Evolutionary conservation across 2,888 invertebrate species (phyloP), one percentile per base, ranked within the genome.

Genomic region (Teleiodes luculella): DNA sequence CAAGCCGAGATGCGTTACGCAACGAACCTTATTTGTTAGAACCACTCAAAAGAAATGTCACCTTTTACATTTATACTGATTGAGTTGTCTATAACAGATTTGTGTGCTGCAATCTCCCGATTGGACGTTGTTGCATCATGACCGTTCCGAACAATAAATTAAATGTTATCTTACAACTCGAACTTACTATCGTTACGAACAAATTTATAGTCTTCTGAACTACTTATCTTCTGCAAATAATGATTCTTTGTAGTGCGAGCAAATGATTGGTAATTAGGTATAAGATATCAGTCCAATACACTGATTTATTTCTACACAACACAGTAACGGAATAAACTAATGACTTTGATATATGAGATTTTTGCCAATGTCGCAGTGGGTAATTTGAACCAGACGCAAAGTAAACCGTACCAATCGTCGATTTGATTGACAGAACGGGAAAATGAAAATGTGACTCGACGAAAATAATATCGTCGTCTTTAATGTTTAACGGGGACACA

Each of bases 291-390:
- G 18, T 20, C 10, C n/a, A 5, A 13, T 7, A 10, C 31, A 16
- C 33, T 16, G 47, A 47, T 33, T 33, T 47, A 46, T 46, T 30
- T 4, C 6, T 4, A 6, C 24, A 24, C 24, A 24, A 24, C 24
- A 24, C 24, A 24, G 3, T 24, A 24, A 24, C 33, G 13, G 49
- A 14, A 35, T 37, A 50, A 14, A 13, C 28, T 50, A n/a, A 5
- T 50, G 59, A 57, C 60, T 72, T 71, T 75, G 74, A 75, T 71
- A 76, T 67, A 66, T 61, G 71, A 79, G 66, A 72, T 65, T 68
- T 66, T 67, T 59, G 63, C 65, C 70, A 73, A 72, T 72, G 71
- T 66, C 70, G 54, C 46, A 56, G 61, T 24, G 6, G 24, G 24
- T 59, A 53, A 53, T 14, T 18, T 46, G 39, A 56, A 50, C 45